These are phyloP conservation scores for Rhingia campestris DNA, from an alignment of 2,888 invertebrate genomes.

Conservation along the genomic window DNA sequence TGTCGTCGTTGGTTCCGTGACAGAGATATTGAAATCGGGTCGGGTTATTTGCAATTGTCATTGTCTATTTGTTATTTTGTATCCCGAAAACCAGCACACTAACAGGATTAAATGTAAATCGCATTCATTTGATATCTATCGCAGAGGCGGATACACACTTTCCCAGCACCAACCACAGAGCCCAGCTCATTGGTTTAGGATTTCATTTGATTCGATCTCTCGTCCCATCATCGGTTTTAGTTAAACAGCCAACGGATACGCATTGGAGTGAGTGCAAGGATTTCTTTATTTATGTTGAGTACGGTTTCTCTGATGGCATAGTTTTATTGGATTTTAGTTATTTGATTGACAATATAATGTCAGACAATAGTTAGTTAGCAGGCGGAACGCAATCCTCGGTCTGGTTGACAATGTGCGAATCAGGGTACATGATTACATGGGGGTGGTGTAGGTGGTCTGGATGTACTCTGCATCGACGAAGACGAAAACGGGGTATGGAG, in stretches of 20 bases:
- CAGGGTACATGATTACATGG: constrained; percentile 49
- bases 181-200: constrained; percentile 10
- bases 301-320: not conserved
- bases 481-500: constrained; percentile 30
- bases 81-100: constrained; percentile 48
- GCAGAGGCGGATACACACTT: constrained; percentile 10
- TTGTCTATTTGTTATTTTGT: constrained; percentile 57
- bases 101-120: constrained; percentile 71
- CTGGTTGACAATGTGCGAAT: constrained; percentile 50
- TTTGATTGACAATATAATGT: constrained; percentile 54
- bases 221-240: constrained; percentile 21
- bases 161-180: not conserved
- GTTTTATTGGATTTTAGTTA: constrained; percentile 53
- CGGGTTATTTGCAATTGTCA: constrained; percentile 63
- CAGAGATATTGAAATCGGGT: constrained; percentile 60
- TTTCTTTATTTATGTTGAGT: not conserved
- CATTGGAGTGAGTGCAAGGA: not conserved
- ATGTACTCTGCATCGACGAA: constrained; percentile 4
- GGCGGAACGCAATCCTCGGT: constrained; percentile 43
- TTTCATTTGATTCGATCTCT: constrained; percentile 16
- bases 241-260: constrained; percentile 4
- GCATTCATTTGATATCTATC: constrained; percentile 62
- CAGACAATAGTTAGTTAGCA: constrained; percentile 35
- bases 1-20: constrained; percentile 65
- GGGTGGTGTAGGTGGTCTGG: not conserved